A percentile compares a stretch with the other conserved stretches of the same genome.
phyloP scores from a whole-genome alignment of 2,797 vertebrate genomes.

The Ctenopoma kingsleyae region DNA sequence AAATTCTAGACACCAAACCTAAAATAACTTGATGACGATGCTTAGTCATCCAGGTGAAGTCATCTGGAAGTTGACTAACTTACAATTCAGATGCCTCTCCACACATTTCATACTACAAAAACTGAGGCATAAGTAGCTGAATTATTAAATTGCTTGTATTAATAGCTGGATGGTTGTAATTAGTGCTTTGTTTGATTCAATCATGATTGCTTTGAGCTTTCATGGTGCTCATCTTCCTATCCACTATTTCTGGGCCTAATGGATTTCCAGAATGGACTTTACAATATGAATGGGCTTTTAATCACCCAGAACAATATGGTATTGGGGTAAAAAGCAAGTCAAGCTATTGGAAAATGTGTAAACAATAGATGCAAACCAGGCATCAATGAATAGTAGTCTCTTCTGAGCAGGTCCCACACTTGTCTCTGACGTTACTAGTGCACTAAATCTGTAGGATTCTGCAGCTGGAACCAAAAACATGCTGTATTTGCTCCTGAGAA shows the following conservation, averaged over 20 bases:
- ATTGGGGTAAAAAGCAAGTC: neutral
- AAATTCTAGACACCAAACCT: neutral
- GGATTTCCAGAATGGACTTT: neutral
- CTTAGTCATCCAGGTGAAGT: no score
- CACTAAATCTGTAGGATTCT: no score
- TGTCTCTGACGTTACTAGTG: no score
- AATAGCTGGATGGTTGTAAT: neutral
- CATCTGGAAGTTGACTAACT: no score
- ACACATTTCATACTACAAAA: neutral
- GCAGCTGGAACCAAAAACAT: no score
- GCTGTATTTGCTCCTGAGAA: no score
- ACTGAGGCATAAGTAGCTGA: neutral
- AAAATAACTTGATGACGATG: no score
- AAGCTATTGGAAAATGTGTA: neutral
- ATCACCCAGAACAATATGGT: neutral
- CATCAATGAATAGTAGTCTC: no score
- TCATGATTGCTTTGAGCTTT: neutral
- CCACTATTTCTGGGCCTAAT: neutral
- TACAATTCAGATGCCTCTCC: neutral
- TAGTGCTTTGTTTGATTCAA: neutral
- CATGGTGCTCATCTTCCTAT: neutral
- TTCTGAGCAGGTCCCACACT: no score
- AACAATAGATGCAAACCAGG: neutral
- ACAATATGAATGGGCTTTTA: neutral
- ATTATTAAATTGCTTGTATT: neutral